Base-by-base conservation (phyloP, 2,888 invertebrate species). In the Malacosoma neustria region DNA sequence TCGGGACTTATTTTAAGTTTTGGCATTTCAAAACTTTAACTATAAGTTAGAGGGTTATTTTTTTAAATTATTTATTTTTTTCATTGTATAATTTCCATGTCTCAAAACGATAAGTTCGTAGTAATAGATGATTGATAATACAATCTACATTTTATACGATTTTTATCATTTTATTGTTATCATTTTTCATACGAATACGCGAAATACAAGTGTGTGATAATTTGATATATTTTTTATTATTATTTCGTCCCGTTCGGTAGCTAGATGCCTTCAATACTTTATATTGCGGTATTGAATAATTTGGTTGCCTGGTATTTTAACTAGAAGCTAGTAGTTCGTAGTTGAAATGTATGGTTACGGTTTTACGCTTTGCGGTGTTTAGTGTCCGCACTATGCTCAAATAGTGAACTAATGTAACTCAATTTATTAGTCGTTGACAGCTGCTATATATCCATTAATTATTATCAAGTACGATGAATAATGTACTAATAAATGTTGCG, bases 1-100 rank as follows among this genome's bases (percentile, higher is more conserved):
- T 71, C 71, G 61, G 58, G 64, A 80, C 85, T 85, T 85, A 84
- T 85, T 84, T 81, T 84, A 77, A 75, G 85, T 85, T 85, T 85
- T 85, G 84, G 68, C 69, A 48, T 72, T 72, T 72, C 84, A 85
- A 85, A 85, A 85, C 85, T 84, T 79, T 82, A 80, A 84, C 80
- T 82, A 84, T 85, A 82, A 85, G 85, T 85, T 85, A 81, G 73
- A 77, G 73, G 69, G 70, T 72, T 79, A 61, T 73, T 65, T 76
- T 74, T 72, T 68, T 63, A 69, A 66, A 70, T 61, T 80, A 82
- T 82, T 82, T 81, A 80, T 82, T 81, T 22, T 22, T 22, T 66
- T 64, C 67, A 56, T 57, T 68, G 54, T 62, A 66, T 61, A 64
- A 58, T 60, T 61, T 61, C 48, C 53, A 62, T 64, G 72, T 79